Conservation (phyloP, 2,797 vertebrate genomes). For the Bovichtus diacanthus region DNA sequence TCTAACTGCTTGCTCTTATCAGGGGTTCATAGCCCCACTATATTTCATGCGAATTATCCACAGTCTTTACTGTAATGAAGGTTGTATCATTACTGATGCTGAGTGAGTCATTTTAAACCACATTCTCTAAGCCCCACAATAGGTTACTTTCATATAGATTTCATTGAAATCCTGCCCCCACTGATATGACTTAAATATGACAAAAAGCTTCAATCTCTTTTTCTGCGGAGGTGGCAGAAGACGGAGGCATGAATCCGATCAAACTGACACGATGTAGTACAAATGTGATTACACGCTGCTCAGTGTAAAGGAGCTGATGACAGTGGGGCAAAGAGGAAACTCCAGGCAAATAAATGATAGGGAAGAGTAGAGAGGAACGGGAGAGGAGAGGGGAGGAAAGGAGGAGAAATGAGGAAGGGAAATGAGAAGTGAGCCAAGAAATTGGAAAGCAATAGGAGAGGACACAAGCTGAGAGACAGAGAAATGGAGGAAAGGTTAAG, state of each 20-base stretch:
- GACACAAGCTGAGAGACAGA: conserved; percentile 30
- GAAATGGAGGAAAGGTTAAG: conserved; percentile 13
- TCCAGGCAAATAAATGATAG: conserved; percentile 52
- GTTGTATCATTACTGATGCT: conserved; percentile 57
- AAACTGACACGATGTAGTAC: conserved; percentile 77
- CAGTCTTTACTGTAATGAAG: conserved; percentile 60
- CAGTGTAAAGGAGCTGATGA: conserved; percentile 62
- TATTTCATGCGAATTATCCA: conserved; percentile 59
- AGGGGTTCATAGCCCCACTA: conserved; percentile 42
- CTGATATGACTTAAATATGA: conserved; percentile 67
- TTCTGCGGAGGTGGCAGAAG: conserved; percentile 75
- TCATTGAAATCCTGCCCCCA: conserved; percentile 60
- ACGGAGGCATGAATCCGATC: conserved; percentile 74
- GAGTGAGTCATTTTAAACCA: conserved; percentile 66
- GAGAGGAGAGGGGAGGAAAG: conserved; percentile 11
- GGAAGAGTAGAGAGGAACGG: conserved; percentile 8
- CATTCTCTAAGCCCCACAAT: conserved; percentile 49
- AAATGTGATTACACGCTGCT: conserved; percentile 80
- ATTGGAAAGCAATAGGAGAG: conserved; percentile 36
- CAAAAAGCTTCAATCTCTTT: conserved; percentile 73
- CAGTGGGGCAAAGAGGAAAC: conserved; percentile 46
- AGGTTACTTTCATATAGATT: conserved; percentile 53
- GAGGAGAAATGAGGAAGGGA: conserved; percentile 8
- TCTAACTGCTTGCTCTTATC: conserved; percentile 54
- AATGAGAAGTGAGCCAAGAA: conserved; percentile 24